phyloP scores from a whole-genome alignment of 1,140 invertebrate species.

The Propsilocerus akamusi region DNA sequence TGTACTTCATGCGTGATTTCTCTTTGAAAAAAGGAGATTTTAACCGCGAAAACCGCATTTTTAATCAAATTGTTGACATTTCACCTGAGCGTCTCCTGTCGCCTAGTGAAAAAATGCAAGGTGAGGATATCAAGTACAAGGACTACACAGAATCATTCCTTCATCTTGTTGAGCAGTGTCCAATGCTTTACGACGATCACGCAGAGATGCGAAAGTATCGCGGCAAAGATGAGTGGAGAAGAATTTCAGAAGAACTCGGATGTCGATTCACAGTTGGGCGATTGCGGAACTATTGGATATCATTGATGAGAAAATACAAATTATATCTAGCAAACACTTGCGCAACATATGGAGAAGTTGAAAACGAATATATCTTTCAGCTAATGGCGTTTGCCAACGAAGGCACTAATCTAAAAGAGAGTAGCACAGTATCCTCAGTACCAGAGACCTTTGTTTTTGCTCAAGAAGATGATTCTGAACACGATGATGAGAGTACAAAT shows the following conservation, averaged over 20 bases:
- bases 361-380: neutral
- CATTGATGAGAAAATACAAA: neutral
- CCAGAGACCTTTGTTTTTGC: too few relatives aligned
- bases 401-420: too few relatives aligned
- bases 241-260: neutral
- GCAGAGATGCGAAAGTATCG: neutral
- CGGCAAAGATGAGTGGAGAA: neutral
- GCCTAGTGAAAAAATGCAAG: too few relatives aligned
- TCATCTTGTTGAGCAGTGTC: neutral
- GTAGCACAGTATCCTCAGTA: too few relatives aligned
- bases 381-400: neutral
- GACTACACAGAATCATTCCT: neutral
- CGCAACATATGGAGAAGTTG: neutral
- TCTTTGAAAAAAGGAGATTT: neutral
- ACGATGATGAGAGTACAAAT: neutral
- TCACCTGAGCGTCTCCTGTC: neutral
- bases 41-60: neutral
- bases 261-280: neutral
- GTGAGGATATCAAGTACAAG: neutral
- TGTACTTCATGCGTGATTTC: neutral
- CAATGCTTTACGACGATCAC: neutral
- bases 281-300: neutral
- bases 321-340: neutral
- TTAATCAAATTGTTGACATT: neutral
- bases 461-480: neutral